A percentile compares a stretch with the other conserved stretches of the same genome.
Evolutionary conservation across 2,888 invertebrate genomes (phyloP).

Genomic region (Epicampocera succincta): DNA sequence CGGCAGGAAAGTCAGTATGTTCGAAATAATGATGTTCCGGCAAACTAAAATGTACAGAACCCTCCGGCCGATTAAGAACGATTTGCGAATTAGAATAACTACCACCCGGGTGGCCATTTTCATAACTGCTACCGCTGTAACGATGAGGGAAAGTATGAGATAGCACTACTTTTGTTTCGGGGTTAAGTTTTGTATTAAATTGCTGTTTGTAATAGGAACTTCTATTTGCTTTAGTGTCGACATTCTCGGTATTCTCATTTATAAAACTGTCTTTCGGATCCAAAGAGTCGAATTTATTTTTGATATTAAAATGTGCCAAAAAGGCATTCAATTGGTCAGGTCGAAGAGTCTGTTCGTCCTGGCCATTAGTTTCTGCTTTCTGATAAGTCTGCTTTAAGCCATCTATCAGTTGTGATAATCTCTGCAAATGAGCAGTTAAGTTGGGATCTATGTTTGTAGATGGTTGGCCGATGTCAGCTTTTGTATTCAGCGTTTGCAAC

Average conservation of each 20-base stretch:
- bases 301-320: conserved; percentile 80
- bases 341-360: conserved; percentile 73
- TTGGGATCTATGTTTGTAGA: conserved; percentile 77
- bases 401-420: conserved; percentile 80
- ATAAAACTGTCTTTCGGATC: conserved; percentile 67
- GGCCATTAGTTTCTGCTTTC: conserved; percentile 71
- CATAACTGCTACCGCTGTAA: conserved; percentile 49
- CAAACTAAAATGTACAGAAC: conserved; percentile 79
- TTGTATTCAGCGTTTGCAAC: conserved; percentile 39
- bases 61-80: conserved; percentile 81
- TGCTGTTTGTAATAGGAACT: conserved; percentile 36
- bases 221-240: conserved; percentile 24
- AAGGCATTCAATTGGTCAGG: conserved; percentile 81
- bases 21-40: conserved; percentile 67
- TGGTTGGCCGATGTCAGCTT: conserved; percentile 43
- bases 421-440: conserved; percentile 79
- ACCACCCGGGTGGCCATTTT: conserved; percentile 48
- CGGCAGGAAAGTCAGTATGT: conserved; percentile 69
- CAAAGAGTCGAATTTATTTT: conserved; percentile 77
- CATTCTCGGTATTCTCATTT: conserved; percentile 1
- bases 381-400: conserved; percentile 79
- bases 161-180: conserved; percentile 78
- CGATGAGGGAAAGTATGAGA: conserved; percentile 73
- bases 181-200: conserved; percentile 73
- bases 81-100: conserved; percentile 81